Base-by-base conservation (phyloP, 2,113 vertebrate species). In the Cynocephalus volans region DNA sequence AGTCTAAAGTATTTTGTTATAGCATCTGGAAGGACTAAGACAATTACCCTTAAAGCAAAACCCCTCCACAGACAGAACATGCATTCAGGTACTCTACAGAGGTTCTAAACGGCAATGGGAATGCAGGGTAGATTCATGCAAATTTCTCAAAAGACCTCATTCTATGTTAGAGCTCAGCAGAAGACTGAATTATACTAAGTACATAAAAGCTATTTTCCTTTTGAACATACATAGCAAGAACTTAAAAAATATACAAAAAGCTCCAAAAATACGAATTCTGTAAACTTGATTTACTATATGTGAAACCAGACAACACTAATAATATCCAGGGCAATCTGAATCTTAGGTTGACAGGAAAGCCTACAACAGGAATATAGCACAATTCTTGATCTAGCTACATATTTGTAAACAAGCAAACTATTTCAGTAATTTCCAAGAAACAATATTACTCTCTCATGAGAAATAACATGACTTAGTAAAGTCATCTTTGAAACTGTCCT, bases 361-460 rank as follows among this genome's bases (percentile, higher is more conserved):
- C 76, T 79, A 3, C 62, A 67, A 58, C 31, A 77, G 54, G 41
- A 96, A 81, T 41, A 69, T 4, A 67, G 50, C 41, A n/a, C 41
- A 73, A 88, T 90, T 64, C n/a, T 81, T 82, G 93, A 72, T 28
- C 60, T 70, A 80, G 77, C 36, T 50, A 75, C n/a, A 69, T 72
- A 93, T 50, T 95, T 93, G 60, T 90, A 62, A 93, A 94, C 72
- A 91, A 65, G 87, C 69, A 88, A 95, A 93, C 58, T 73, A 95
- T 15, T 82, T 93, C 64, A 93, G 62, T 62, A 88, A 90, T 54
- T 97, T 93, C 45, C 76, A 94, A 83, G 87, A 96, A 96, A 93
- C 23, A 70, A 14, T 33, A 54, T 76, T 82, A 70, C 26, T 73
- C 48, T 95, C 52, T 91, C 62, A 77, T 83, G 77, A 95, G 76